Base-by-base conservation (phyloP, 2,113 vertebrate genomes). In the Numenius arquata region DNA sequence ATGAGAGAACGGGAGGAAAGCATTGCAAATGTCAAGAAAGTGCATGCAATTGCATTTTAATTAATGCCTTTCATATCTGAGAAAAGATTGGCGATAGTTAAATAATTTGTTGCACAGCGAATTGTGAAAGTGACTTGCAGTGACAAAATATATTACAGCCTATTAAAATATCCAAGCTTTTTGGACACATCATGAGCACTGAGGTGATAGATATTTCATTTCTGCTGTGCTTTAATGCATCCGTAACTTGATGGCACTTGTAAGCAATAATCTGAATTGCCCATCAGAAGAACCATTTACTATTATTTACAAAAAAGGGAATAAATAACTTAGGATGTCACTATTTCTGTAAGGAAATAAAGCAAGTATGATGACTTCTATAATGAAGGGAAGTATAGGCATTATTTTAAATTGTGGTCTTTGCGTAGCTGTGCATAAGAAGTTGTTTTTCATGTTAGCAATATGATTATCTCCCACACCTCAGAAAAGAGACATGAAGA, bases 81-180 rank as follows among this genome's bases (percentile, higher is more conserved):
- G 55, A 77, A 91, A 90, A 74, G 59, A 48, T 15, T 66, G 47
- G 40, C 21, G 63, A 83, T 65, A 80, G 66, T 78, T 96, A 88
- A 92, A 96, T 83, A 83, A 91, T 87, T 91, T 95, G 82, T 93
- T 93, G 63, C 59, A 95, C 50, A 93, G 66, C 2, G 19, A 96
- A 43, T 97, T 97, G 74, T 96, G 96, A 96, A 97, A 97, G 85
- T 97, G 96, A 97, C 95, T 97, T 94, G 79, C 74, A 92, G 73
- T 95, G 96, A 94, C 88, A 97, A 95, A 96, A 91, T 89, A 47
- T 38, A 92, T 97, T 95, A 93, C 16, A 73, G 48, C 21, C 58
- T 73, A 62, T 72, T 90, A 90, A 92, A 96, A 94, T 76, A 72
- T 20, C 34, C 82, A 94, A 96, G 68, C 29, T 88, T 96, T 97